Base-by-base conservation (phyloP, 37 sponge, comb jelly and placozoan species). In the Agelas oroides region DNA sequence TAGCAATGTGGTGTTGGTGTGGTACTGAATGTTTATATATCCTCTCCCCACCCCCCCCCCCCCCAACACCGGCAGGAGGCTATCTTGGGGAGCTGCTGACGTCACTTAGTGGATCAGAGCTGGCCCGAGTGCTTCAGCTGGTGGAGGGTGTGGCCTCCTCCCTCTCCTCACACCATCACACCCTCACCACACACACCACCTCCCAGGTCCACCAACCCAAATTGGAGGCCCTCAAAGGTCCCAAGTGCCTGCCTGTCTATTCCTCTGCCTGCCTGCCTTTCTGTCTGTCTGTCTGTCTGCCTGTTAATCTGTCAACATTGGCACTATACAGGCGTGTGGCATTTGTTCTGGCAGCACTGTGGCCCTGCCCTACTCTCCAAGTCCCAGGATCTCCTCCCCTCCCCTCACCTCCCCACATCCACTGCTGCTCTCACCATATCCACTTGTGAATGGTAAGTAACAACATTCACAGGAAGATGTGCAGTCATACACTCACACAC, bases 151-250 rank as follows among this genome's bases (percentile, higher is more conserved):
- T 67, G 68, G 20, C 33, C 31, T 33, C 68, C 68, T 31, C 32
- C 31, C 68, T 67, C 68, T 67, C 68, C 68, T 67, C 68, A 30
- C 33, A 30, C 68, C 32, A 30, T 30, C 46, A 46, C 46, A 46
- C 46, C 46, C 46, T 46, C 46, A 46, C 46, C 3, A 33, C 68
- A 5, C 68, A 30, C 33, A 28, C 62, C 62, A 28, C 62, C 62
- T 61, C 62, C 62, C 11, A 12, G 46, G 46, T 12, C 46, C 3
- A 46, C 46, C 46, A 46, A 8, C 8, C 46, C 3, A 3, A 46
- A 46, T 8, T 46, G 46, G 46, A 46, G 6, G 8, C 46, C 46
- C 46, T 46, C 46, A 46, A 46, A 46, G 46, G 46, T 46, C 46
- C n/a, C n/a, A n/a, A n/a, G n/a, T n/a, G n/a, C n/a, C n/a, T n/a